phyloP scores from a whole-genome alignment of 2,797 vertebrate species.

The Molothrus aeneus region DNA sequence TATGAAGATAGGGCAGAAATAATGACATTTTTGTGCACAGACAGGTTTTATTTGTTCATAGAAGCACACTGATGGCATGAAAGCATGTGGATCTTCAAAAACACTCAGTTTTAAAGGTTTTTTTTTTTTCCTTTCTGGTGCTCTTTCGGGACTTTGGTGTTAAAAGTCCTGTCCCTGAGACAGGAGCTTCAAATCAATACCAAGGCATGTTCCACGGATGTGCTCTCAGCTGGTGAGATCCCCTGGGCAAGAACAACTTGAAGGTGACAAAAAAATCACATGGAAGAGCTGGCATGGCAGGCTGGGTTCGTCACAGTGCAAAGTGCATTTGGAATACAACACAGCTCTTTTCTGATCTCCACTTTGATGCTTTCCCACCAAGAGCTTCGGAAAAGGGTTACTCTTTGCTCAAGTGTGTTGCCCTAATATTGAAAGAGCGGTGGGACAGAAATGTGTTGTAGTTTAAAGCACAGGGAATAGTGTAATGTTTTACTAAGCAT shows the following conservation, averaged over 20 bases:
- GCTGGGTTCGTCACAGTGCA: background rate
- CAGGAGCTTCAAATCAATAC: background rate
- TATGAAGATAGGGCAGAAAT: background rate
- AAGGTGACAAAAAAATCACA: background rate
- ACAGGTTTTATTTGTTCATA: background rate
- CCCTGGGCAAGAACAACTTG: background rate
- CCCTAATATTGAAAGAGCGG: background rate
- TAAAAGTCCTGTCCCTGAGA: background rate
- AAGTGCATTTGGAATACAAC: background rate
- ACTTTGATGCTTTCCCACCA: background rate
- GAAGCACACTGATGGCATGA: background rate
- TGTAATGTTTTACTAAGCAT: background rate
- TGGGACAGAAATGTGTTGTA: background rate
- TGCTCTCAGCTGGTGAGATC: background rate
- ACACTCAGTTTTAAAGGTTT: rapidly evolving
- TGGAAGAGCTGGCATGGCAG: background rate
- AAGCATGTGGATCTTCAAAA: background rate
- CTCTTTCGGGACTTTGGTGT: background rate
- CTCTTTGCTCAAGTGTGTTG: background rate
- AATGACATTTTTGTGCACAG: background rate
- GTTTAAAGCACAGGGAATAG: background rate
- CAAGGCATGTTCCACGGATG: background rate
- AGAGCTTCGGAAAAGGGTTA: background rate
- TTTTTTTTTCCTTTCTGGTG: background rate
- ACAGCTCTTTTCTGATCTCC: background rate